Evolutionary conservation across 2,888 invertebrate species (phyloP).

Genomic region (Zonitis immaculata): DNA sequence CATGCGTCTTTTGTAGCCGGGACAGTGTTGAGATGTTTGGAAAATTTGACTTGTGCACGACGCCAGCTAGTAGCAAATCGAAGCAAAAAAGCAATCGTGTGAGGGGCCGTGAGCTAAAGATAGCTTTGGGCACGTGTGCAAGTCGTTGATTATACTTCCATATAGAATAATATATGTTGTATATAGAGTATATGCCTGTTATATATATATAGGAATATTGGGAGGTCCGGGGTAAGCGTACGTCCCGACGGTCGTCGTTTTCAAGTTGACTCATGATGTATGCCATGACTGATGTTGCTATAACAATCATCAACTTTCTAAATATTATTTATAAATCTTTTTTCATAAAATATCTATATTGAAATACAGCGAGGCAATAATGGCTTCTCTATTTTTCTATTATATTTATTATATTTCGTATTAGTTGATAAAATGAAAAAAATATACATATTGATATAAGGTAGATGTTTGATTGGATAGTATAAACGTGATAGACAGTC

Average conservation of each 20-base stretch:
- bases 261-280: conserved; percentile 26
- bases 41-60: conserved; percentile 19
- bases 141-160: no score
- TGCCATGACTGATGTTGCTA: conserved; percentile 2
- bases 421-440: no score
- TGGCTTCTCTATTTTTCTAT: neutral
- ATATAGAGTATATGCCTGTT: no score
- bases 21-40: conserved; percentile 10
- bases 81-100: conserved; percentile 38
- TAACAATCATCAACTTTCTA: neutral
- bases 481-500: no score
- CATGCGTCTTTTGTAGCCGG: neutral
- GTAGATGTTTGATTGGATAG: no score
- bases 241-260: conserved; percentile 29
- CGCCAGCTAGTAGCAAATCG: conserved; percentile 21
- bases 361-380: no score
- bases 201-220: conserved; percentile 5
- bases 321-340: neutral
- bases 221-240: conserved; percentile 25
- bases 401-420: neutral
- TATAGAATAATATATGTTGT: no score
- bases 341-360: neutral
- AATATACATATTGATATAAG: no score
- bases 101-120: conserved; percentile 48
- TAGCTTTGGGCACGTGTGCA: conserved; percentile 49